Percentiles rank a stretch among this genome's conserved stretches.
Evolutionary conservation across 1,140 invertebrate genomes (phyloP).

Genomic region (Caenorhabditis remanei): DNA sequence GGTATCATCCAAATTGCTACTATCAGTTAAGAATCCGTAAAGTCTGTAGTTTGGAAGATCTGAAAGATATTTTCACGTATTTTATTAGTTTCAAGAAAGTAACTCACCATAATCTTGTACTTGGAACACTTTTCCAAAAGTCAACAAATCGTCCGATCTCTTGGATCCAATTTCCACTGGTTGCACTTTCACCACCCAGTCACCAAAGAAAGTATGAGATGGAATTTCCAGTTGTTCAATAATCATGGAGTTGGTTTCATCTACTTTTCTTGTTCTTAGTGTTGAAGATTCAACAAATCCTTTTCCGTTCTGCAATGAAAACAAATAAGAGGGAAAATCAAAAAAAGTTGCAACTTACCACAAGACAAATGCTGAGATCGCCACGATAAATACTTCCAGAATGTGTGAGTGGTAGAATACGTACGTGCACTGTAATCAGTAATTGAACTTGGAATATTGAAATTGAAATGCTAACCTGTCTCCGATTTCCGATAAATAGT

Average conservation of each 20-base stretch:
- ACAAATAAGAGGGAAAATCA: not conserved
- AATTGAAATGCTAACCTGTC: not conserved
- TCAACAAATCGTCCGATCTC: not conserved
- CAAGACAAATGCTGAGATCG: constrained; percentile 19
- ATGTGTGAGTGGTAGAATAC: constrained; percentile 15
- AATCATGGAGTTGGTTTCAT: not conserved
- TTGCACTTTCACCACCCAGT: constrained; percentile 27
- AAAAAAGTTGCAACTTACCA: not conserved
- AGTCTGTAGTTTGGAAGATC: constrained; percentile 31
- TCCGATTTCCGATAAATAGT: constrained; percentile 11
- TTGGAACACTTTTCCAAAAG: constrained; percentile 16
- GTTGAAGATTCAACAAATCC: constrained; percentile 32
- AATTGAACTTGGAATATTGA: not conserved
- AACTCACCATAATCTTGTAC: constrained; percentile 28
- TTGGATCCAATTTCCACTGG: not conserved
- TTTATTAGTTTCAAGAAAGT: not conserved
- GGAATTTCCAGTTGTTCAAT: constrained; percentile 18
- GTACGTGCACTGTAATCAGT: not conserved
- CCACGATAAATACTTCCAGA: constrained; percentile 24
- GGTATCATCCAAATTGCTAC: not conserved
- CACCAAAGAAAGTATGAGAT: constrained; percentile 38
- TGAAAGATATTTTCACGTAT: not conserved
- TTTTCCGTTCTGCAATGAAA: constrained; percentile 26
- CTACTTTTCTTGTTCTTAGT: not conserved
- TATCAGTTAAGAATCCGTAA: not conserved